A percentile compares a stretch with the other conserved stretches of the same genome.
phyloP scores from a whole-genome alignment of 2,113 vertebrate genomes.

The Toxotes jaculatrix region DNA sequence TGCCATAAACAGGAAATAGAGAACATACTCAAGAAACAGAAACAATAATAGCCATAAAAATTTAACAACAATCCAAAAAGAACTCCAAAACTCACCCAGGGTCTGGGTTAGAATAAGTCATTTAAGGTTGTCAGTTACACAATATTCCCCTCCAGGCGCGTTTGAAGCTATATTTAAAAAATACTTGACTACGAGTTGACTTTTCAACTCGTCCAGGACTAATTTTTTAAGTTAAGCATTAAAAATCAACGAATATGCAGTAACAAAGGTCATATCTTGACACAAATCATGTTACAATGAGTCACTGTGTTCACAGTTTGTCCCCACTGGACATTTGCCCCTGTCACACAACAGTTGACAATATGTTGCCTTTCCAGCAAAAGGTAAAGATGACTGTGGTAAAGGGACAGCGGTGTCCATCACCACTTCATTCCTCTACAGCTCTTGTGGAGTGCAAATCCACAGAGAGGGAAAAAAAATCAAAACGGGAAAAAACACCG shows the following conservation, averaged over 20 bases:
- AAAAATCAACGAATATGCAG: background rate
- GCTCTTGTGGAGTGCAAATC: slow-evolving; percentile 26
- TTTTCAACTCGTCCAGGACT: background rate
- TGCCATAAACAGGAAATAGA: too few species aligned
- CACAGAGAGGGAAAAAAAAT: slow-evolving; percentile 12
- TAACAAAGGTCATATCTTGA: background rate
- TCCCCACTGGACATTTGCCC: background rate
- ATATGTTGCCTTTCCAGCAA: background rate
- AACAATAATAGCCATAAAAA: too few species aligned
- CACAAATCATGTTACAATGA: background rate
- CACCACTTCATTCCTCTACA: slow-evolving; percentile 17
- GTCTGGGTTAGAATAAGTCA: too few species aligned
- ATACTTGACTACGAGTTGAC: too few species aligned
- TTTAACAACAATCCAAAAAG: too few species aligned
- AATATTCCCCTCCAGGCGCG: too few species aligned
- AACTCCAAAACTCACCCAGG: too few species aligned
- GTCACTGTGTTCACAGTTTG: background rate
- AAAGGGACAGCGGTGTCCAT: background rate
- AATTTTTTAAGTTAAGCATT: background rate
- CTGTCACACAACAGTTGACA: slow-evolving; percentile 1
- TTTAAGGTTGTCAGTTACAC: too few species aligned
- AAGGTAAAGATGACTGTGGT: background rate
- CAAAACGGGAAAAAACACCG: slow-evolving; percentile 66
- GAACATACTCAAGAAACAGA: too few species aligned
- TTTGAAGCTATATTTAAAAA: too few species aligned